Conservation (phyloP, 2,888 invertebrate genomes). For the Eustalomyia histrio region DNA sequence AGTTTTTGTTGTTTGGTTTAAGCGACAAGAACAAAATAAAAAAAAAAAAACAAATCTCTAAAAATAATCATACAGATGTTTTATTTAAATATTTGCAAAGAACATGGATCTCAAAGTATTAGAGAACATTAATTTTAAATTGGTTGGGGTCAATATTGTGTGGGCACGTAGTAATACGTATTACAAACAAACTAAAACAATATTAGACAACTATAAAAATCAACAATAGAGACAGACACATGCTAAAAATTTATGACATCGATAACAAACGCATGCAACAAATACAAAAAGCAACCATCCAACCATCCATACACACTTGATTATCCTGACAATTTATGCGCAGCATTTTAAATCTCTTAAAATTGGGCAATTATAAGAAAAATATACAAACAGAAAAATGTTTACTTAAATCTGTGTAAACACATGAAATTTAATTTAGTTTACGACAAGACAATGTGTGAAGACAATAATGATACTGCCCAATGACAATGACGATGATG, state of each 20-base stretch:
- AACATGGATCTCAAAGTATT: constrained; percentile 2
- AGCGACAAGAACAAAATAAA: too few relatives aligned
- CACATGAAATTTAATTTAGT: constrained; percentile 74
- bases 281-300: too few relatives aligned
- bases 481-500: neutral
- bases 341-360: constrained; percentile 23
- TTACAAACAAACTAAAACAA: constrained; percentile 11
- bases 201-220: constrained; percentile 33
- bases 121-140: neutral
- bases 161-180: constrained; percentile 50
- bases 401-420: constrained; percentile 73
- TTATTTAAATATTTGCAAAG: constrained; percentile 32
- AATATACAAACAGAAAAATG: constrained; percentile 33
- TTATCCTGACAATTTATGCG: constrained; percentile 40
- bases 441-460: constrained; percentile 51
- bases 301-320: neutral
- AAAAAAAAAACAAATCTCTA: too few relatives aligned
- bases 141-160: constrained; percentile 35
- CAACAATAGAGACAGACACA: constrained; percentile 31
- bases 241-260: constrained; percentile 45
- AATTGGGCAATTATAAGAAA: constrained; percentile 11
- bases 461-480: constrained; percentile 14
- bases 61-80: constrained; percentile 58
- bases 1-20: too few relatives aligned
- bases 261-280: constrained; percentile 17